Percentiles rank a stretch among this genome's conserved stretches.
Evolutionary conservation across 2,113 vertebrate species (phyloP).

Genomic region (Erinaceus europaeus): DNA sequence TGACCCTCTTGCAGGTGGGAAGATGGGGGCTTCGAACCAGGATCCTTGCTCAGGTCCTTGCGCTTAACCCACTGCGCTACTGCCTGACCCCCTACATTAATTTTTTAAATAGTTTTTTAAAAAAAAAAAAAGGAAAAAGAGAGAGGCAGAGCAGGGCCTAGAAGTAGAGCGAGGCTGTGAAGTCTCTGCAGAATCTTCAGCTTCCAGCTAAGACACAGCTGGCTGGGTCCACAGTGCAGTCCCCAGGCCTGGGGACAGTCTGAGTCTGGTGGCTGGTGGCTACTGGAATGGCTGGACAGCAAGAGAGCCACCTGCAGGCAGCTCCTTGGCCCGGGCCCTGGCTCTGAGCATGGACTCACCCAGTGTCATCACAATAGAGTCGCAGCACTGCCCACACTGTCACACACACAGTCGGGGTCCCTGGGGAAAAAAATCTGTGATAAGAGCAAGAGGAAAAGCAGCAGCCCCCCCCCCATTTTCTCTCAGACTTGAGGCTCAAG

Average conservation of each 20-base stretch:
- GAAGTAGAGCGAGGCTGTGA: neutral
- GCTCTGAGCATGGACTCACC: constrained; percentile 80
- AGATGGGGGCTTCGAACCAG: no score
- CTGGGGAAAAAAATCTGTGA: constrained; percentile 73
- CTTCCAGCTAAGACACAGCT: neutral
- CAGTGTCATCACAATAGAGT: constrained; percentile 92
- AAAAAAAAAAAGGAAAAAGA: neutral
- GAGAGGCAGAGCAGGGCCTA: neutral
- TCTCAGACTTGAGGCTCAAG: neutral
- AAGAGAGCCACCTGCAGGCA: no score
- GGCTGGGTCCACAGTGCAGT: no score
- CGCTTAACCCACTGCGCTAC: no score
- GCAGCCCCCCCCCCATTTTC: fast-evolving
- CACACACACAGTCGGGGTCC: constrained; percentile 97
- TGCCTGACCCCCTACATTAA: no score
- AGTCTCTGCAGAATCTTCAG: neutral
- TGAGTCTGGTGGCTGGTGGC: no score
- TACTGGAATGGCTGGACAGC: no score
- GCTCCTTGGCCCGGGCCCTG: no score
- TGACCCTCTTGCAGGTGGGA: no score
- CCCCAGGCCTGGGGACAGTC: neutral
- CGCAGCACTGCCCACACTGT: constrained; percentile 95
- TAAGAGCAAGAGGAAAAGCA: neutral
- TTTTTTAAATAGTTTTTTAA: no score
- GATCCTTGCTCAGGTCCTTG: no score